Evolutionary conservation across 2,888 invertebrate genomes (phyloP), one percentile per base, ranked within the genome.

Genomic region (Drosophila kambysellisi): DNA sequence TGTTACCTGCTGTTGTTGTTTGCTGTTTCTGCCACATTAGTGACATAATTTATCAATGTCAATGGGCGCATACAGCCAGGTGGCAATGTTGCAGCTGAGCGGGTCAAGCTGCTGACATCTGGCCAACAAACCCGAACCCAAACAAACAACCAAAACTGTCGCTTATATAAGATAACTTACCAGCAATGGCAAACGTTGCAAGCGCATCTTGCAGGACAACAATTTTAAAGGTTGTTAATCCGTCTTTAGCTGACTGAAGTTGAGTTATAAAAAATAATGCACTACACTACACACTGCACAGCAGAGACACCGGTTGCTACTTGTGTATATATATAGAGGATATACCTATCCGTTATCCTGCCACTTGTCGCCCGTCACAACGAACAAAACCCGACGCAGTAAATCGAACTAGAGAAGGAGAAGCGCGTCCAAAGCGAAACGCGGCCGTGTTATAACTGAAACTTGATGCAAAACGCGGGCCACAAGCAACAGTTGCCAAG

Each of bases 391-490:
- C 37, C 70, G 70, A 8, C 62, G 50, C 33, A 5, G 29, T 17
- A n/a, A 41, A 53, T 37, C 57, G 57, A 30, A 46, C 41, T 6
- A 20, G 7, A 57, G 50, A 62, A 41, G 54, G 58, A 71, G 74
- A 82, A 80, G 53, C 83, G 90, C 92, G 88, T 92, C 91, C 90
- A 88, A 82, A 79, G 81, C 82, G 75, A 82, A 77, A 79, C 90
- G 88, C 89, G 82, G 90, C 85, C 86, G 81, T 82, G 71, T 77
- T 83, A 78, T 83, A 91, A 92, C 91, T 92, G 89, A 92, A 88
- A 91, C 82, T 91, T 83, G 77, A 68, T 73, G 78, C 76, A 79
- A 82, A 63, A 41, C 58, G 43, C 68, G 70, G 73, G 67, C 60
- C 50, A 64, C 70, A 60, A 72, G 70, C 74, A 57, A 56, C 56